phyloP scores from a whole-genome alignment of 2,797 vertebrate genomes.

The Catharus ustulatus region DNA sequence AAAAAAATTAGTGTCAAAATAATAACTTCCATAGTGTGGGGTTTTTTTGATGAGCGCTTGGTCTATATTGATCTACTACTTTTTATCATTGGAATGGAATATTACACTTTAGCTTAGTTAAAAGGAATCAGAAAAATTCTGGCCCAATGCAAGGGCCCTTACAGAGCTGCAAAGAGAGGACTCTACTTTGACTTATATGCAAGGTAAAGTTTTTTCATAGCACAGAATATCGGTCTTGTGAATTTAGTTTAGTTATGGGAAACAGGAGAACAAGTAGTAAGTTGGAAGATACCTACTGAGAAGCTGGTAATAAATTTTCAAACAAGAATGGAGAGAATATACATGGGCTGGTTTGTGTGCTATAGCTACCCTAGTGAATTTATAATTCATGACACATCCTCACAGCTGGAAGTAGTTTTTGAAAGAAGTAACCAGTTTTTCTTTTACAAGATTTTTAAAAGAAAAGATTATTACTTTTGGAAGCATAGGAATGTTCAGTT shows the following conservation, averaged over 20 bases:
- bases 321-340: background rate
- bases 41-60: background rate
- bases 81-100: background rate
- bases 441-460: constrained; percentile 6
- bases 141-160: background rate
- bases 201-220: background rate
- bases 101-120: background rate
- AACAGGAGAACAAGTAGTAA: background rate
- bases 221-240: background rate
- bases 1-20: background rate
- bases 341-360: background rate
- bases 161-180: background rate
- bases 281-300: background rate
- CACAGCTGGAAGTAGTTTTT: constrained; percentile 32
- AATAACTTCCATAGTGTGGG: background rate
- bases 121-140: background rate
- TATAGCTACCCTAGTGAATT: background rate
- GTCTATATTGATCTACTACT: background rate
- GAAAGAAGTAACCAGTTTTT: constrained; percentile 25
- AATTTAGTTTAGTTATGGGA: background rate
- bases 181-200: background rate
- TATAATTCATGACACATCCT: background rate
- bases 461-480: constrained; percentile 29
- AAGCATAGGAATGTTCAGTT: constrained; percentile 22
- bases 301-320: background rate